Conservation (phyloP, 2,888 invertebrate species). For the Drosophila rubida region DNA sequence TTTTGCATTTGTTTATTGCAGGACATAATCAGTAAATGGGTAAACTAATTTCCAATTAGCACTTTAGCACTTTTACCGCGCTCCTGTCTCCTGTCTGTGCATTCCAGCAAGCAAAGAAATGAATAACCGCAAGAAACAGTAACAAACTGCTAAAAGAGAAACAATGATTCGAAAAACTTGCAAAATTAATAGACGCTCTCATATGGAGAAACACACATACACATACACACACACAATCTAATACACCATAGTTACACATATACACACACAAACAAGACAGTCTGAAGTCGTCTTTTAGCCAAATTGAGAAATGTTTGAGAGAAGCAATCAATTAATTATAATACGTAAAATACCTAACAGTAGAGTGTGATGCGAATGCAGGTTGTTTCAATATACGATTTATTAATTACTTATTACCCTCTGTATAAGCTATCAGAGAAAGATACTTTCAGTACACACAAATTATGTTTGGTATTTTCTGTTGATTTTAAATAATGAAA, state of each 20-base stretch:
- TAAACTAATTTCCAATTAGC: constrained; percentile 79
- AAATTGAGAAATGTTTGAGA: constrained; percentile 34
- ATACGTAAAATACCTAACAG: constrained; percentile 40
- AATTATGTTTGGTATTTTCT: constrained; percentile 51
- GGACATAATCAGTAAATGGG: constrained; percentile 83
- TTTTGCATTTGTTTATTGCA: constrained; percentile 69
- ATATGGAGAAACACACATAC: constrained; percentile 15
- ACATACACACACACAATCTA: constrained; percentile 7
- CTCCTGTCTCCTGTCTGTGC: constrained; percentile 40
- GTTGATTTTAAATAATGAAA: constrained; percentile 40
- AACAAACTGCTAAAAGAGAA: constrained; percentile 22
- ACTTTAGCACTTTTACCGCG: constrained; percentile 65
- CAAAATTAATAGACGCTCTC: constrained; percentile 27
- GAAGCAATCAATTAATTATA: constrained; percentile 65
- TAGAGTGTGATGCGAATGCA: constrained; percentile 48
- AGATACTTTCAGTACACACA: constrained; percentile 20
- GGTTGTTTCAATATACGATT: constrained; percentile 28
- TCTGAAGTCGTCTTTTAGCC: constrained; percentile 32
- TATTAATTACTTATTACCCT: constrained; percentile 14
- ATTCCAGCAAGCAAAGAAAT: constrained; percentile 54
- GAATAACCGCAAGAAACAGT: constrained; percentile 13
- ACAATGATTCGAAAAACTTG: constrained; percentile 25
- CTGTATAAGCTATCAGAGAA: constrained; percentile 20
- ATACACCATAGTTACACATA: background rate
- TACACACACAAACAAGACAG: background rate